phyloP scores from a whole-genome alignment of 2,888 invertebrate genomes.

The Megastigmus dorsalis region DNA sequence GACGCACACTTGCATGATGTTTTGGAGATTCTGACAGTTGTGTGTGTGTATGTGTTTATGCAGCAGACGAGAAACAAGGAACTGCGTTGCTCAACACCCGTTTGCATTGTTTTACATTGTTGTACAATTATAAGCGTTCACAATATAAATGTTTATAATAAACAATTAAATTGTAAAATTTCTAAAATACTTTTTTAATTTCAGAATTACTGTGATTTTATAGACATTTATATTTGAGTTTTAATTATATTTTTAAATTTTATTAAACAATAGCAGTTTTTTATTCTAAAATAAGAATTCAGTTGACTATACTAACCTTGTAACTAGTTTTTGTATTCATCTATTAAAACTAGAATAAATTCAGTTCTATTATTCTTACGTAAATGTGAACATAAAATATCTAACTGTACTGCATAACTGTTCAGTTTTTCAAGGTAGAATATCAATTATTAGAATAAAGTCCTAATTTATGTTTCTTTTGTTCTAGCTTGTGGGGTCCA shows the following conservation, averaged over 20 bases:
- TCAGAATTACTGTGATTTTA: too few relatives aligned
- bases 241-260: not conserved
- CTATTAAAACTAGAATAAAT: too few relatives aligned
- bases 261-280: too few relatives aligned
- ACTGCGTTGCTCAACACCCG: not conserved
- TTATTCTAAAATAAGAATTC: not conserved
- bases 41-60: not conserved
- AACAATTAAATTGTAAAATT: not conserved
- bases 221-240: too few relatives aligned
- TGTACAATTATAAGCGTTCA: not conserved
- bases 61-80: conserved; percentile 19
- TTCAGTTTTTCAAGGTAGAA: conserved; percentile 2
- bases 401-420: conserved; percentile 27
- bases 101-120: not conserved
- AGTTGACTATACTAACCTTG: too few relatives aligned
- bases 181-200: not conserved
- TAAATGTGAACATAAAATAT: too few relatives aligned
- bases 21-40: not conserved
- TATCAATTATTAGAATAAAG: not conserved
- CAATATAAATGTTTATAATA: not conserved
- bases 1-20: too few relatives aligned
- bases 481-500: conserved; percentile 86
- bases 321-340: too few relatives aligned
- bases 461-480: conserved; percentile 2
- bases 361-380: too few relatives aligned